Conservation (phyloP, 2,113 vertebrate species). For the Dasyurus viverrinus region DNA sequence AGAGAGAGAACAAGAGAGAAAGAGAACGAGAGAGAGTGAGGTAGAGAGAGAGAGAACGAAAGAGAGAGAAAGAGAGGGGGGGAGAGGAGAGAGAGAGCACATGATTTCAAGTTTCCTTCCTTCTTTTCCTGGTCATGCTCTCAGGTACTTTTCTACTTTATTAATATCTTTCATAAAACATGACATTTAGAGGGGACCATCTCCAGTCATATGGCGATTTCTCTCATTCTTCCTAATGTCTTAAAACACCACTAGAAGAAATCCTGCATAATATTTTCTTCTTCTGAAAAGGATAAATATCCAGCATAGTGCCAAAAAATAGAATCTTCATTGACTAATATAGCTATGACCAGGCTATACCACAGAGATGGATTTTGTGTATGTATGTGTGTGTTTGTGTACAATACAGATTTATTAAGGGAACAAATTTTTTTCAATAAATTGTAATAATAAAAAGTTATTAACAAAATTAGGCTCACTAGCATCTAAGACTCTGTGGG, state of each 20-base stretch:
- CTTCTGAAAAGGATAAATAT: neutral
- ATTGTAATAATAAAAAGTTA: constrained; percentile 78
- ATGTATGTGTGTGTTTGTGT: constrained; percentile 11
- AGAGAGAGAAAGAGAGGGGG: too few species aligned
- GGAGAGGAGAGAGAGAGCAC: too few species aligned
- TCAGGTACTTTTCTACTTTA: neutral
- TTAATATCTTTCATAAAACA: neutral
- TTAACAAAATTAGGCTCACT: constrained; percentile 73
- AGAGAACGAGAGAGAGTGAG: too few species aligned
- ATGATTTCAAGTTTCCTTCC: neutral
- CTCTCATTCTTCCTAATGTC: neutral
- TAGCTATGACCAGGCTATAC: neutral
- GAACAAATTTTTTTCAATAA: constrained; percentile 71
- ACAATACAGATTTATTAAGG: constrained; percentile 79
- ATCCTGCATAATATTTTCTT: neutral
- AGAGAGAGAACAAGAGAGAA: too few species aligned
- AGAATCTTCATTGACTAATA: neutral
- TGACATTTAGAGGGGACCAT: neutral
- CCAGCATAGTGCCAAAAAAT: neutral
- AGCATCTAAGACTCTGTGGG: constrained; percentile 67
- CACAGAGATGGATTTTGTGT: neutral
- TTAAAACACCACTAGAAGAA: neutral
- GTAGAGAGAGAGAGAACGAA: too few species aligned
- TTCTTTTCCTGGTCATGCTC: neutral
- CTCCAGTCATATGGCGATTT: neutral